Conservation (phyloP, 2,797 vertebrate species). For the Argya squamiceps region DNA sequence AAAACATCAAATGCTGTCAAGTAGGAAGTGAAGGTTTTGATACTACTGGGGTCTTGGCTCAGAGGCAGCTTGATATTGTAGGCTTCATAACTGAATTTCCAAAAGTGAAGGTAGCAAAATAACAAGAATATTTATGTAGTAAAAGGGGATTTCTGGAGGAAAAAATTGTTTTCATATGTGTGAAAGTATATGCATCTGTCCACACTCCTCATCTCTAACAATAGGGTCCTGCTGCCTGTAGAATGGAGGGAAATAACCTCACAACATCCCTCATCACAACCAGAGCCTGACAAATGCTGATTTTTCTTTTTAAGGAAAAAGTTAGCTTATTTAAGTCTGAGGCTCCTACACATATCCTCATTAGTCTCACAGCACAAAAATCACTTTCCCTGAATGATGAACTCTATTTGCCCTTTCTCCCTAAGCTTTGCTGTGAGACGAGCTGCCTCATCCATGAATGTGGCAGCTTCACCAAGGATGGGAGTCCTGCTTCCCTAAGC, state of each 20-base stretch:
- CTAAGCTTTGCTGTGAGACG: background rate
- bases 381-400: background rate
- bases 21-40: background rate
- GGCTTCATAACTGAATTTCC: background rate
- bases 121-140: background rate
- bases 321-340: background rate
- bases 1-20: conserved; percentile 1
- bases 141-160: background rate
- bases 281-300: background rate
- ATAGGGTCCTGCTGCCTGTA: background rate
- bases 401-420: background rate
- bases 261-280: background rate
- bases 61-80: background rate
- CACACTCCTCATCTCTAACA: background rate
- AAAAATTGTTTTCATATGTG: background rate
- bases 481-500: background rate
- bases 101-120: background rate
- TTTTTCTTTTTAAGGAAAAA: background rate
- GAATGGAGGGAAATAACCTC: background rate
- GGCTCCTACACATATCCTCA: background rate
- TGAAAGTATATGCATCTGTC: background rate
- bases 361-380: background rate
- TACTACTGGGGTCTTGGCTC: background rate
- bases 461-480: accelerated
- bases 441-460: background rate